Evolutionary conservation across 2,797 vertebrate genomes (phyloP), one percentile per base, ranked within the genome.

Genomic region (Fistularia tabacaria): DNA sequence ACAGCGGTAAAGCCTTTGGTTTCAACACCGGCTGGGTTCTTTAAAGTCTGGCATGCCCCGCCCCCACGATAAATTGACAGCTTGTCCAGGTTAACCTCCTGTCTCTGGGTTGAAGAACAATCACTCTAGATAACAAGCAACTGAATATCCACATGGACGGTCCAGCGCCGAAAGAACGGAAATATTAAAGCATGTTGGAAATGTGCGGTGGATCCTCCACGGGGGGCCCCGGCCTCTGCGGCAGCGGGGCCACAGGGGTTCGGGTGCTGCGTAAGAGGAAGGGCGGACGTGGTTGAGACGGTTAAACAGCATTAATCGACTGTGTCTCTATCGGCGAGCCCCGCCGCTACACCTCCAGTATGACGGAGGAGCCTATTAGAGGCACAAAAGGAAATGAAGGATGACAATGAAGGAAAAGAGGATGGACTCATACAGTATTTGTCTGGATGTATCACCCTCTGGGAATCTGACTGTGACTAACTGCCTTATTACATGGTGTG

Each of bases 301-400:
- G 41, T 81, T 72, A 81, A 70, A 40, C 61, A 46, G 69, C 48
- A 38, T 50, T 41, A 65, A 72, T 56, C 64, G 60, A 44, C 57
- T 71, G 51, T 38, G 59, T 62, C 63, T 76, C 54, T 52, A 71
- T 72, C 65, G 62, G 57, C 43, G 25, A 56, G 12, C 55, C 60
- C 57, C 59, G 47, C 60, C 60, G 63, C 61, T 51, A 73, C 74
- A 81, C 71, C 69, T 69, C 66, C 64, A 67, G 25, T 38, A 62
- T 69, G 69, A 64, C 66, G 73, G 59, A 83, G 46, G 71, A 77
- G 70, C 57, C 73, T 68, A 71, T 73, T 76, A 77, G 67, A 67
- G 48, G 46, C 40, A 36, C 53, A 68, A 55, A 47, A 50, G 37
- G 59, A 49, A 58, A 51, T 44, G 38, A 63, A 61, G 8, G 11